Evolutionary conservation across 2,797 vertebrate genomes (phyloP).

Genomic region (Coilia nasus): DNA sequence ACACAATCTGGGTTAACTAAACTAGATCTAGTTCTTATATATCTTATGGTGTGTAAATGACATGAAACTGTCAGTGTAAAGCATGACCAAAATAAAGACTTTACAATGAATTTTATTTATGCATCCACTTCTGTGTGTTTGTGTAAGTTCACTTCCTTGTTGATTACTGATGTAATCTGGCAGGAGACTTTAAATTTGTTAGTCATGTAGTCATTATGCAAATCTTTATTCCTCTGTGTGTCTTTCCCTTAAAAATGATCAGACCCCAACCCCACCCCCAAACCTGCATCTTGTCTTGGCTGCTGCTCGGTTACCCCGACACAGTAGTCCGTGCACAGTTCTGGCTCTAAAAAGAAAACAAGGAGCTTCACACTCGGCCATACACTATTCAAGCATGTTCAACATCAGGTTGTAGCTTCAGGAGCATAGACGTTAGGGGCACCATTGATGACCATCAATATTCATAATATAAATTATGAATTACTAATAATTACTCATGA

Average conservation of each 20-base stretch:
- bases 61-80: not conserved
- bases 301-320: too few relatives aligned
- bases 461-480: too few relatives aligned
- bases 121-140: constrained; percentile 6
- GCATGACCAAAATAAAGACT: not conserved
- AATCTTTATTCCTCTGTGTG: not conserved
- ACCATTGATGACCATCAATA: too few relatives aligned
- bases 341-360: too few relatives aligned
- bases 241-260: too few relatives aligned
- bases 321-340: too few relatives aligned
- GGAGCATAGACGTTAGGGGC: too few relatives aligned
- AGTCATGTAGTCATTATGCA: not conserved
- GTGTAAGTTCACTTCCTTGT: not conserved
- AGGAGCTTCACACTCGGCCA: too few relatives aligned
- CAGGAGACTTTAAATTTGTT: not conserved
- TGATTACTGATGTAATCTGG: not conserved
- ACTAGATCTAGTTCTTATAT: too few relatives aligned
- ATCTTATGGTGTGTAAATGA: not conserved
- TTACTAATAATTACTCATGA: not conserved
- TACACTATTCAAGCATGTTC: too few relatives aligned
- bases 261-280: not conserved
- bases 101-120: constrained; percentile 14
- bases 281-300: not conserved
- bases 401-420: too few relatives aligned
- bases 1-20: too few relatives aligned